These are phyloP conservation scores for Microctenopoma stevenorrisi DNA, from an alignment of 2,797 vertebrate genomes.

Conservation along the genomic window DNA sequence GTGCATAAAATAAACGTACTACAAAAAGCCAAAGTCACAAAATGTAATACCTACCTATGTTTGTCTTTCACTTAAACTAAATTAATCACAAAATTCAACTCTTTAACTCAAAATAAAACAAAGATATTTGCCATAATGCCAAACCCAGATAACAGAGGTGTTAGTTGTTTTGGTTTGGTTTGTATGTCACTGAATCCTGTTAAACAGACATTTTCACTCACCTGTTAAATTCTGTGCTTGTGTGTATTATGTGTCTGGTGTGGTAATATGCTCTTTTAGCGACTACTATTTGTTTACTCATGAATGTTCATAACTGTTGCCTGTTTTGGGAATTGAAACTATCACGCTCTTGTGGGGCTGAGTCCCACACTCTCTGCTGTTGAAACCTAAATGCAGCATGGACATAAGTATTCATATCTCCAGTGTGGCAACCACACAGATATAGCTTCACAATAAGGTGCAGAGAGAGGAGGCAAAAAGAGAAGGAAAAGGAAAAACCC, in stretches of 20 bases:
- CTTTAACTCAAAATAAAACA: neutral
- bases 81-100: no score
- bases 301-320: conserved; percentile 28
- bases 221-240: neutral
- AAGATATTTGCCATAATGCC: neutral
- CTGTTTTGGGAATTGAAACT: conserved; percentile 49
- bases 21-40: neutral
- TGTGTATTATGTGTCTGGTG: conserved; percentile 9
- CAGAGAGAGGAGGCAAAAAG: conserved; percentile 16
- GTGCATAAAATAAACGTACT: neutral
- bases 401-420: conserved; percentile 30
- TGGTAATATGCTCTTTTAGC: conserved; percentile 13
- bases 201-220: no score
- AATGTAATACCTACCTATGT: neutral
- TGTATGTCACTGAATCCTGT: no score
- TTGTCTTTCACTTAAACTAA: neutral
- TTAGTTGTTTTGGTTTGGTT: no score
- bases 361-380: conserved; percentile 10
- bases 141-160: neutral
- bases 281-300: conserved; percentile 37
- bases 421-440: conserved; percentile 49
- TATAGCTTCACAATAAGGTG: conserved; percentile 11
- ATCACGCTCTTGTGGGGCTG: conserved; percentile 14
- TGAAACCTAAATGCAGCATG: conserved; percentile 8
- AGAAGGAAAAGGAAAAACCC: conserved; percentile 6